Evolutionary conservation across 2,888 invertebrate species (phyloP).

Genomic region (Latheticus oryzae): DNA sequence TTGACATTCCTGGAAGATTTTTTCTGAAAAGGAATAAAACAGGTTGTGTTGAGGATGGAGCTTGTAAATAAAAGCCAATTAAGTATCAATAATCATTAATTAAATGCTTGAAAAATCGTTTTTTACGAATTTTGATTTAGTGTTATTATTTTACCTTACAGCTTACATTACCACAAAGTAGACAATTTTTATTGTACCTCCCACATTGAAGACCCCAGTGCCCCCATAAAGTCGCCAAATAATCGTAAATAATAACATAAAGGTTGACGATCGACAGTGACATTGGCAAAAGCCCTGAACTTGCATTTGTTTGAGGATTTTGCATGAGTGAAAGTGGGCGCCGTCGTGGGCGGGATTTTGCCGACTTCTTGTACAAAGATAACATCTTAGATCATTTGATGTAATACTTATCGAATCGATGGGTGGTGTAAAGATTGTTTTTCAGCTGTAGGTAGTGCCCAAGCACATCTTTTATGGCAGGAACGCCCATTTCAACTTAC

Average conservation of each 20-base stretch:
- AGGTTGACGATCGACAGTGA: conserved; percentile 41
- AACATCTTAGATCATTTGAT: conserved; percentile 20
- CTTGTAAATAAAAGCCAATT: too few species aligned
- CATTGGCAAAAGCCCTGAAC: conserved; percentile 39
- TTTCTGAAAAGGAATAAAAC: too few species aligned
- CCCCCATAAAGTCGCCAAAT: conserved; percentile 13
- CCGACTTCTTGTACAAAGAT: conserved; percentile 16
- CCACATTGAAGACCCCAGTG: too few species aligned
- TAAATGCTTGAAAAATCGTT: too few species aligned
- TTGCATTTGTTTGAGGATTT: conserved; percentile 35
- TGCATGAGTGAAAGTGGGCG: conserved; percentile 43
- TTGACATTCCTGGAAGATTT: too few species aligned
- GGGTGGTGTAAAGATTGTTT: neutral
- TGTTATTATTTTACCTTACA: too few species aligned
- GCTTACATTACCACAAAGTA: too few species aligned
- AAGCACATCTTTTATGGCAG: neutral
- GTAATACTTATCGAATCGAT: conserved; percentile 24
- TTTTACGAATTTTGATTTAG: too few species aligned
- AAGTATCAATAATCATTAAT: too few species aligned
- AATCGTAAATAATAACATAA: conserved; percentile 35
- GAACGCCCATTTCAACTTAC: conserved; percentile 14
- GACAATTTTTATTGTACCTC: too few species aligned
- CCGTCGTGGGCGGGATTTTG: conserved; percentile 37
- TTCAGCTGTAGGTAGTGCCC: conserved; percentile 14
- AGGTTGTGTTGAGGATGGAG: too few species aligned